phyloP scores from a whole-genome alignment of 2,797 vertebrate species.

The Synanceia verrucosa region DNA sequence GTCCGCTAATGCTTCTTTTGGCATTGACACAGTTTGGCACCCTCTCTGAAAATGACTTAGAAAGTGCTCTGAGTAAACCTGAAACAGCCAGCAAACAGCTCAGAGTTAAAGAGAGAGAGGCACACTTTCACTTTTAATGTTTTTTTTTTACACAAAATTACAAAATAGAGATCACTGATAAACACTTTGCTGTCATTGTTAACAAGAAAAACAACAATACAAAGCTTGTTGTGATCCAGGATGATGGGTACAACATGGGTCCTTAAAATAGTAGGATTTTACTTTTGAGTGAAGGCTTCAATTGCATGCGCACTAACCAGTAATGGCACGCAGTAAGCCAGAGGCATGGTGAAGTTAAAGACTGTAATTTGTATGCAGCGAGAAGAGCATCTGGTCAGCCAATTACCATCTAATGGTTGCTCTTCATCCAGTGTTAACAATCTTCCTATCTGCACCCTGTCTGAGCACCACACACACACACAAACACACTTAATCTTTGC shows the following conservation, averaged over 20 bases:
- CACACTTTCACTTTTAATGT: constrained; percentile 30
- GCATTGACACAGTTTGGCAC: constrained; percentile 74
- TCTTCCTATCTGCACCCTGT: constrained; percentile 57
- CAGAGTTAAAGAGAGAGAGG: constrained; percentile 18
- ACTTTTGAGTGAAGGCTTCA: constrained; percentile 24
- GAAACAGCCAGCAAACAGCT: constrained; percentile 57
- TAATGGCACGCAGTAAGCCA: constrained; percentile 37
- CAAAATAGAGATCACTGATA: constrained; percentile 21
- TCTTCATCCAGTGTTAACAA: constrained; percentile 74
- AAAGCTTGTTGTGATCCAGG: not conserved
- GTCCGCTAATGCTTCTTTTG: constrained; percentile 78
- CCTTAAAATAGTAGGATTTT: constrained; percentile 18
- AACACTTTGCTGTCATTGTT: constrained; percentile 14
- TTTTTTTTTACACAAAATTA: constrained; percentile 7
- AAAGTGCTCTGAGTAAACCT: constrained; percentile 66
- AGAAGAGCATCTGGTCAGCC: constrained; percentile 75
- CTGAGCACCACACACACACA: constrained; percentile 22
- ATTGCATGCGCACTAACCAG: constrained; percentile 36
- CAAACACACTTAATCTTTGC: constrained; percentile 36
- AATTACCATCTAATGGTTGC: constrained; percentile 75
- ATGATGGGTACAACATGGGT: not conserved
- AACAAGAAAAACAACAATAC: not conserved
- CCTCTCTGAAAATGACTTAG: constrained; percentile 63
- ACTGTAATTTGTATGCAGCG: constrained; percentile 68
- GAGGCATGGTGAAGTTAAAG: constrained; percentile 59